These are phyloP conservation scores for Tetragonisca angustula DNA, from an alignment of 2,888 invertebrate species.

Conservation along the genomic window DNA sequence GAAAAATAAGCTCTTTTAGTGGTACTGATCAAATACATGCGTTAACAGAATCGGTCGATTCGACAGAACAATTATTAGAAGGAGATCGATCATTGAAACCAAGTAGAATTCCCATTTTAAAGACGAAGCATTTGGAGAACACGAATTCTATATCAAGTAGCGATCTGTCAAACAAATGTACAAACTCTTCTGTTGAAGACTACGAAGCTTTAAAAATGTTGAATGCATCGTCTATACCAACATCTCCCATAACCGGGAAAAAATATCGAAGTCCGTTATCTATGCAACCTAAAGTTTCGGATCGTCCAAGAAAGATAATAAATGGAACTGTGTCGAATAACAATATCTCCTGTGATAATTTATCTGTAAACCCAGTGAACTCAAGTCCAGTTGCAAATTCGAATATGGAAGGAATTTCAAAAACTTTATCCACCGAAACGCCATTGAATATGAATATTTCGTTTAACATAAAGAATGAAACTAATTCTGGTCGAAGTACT, in stretches of 20 bases:
- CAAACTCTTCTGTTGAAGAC: constrained; percentile 69
- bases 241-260: constrained; percentile 80
- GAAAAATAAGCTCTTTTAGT: constrained; percentile 27
- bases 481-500: constrained; percentile 71
- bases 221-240: constrained; percentile 73
- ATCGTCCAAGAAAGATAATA: constrained; percentile 68
- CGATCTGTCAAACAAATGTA: constrained; percentile 72
- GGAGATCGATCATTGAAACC: constrained; percentile 74
- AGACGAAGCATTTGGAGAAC: constrained; percentile 74
- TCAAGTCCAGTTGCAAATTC: constrained; percentile 46
- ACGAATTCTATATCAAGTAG: constrained; percentile 67
- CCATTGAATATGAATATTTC: constrained; percentile 42
- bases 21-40: constrained; percentile 34
- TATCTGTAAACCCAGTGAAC: constrained; percentile 19
- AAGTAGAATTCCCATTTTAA: constrained; percentile 79
- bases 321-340: constrained; percentile 72
- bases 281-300: constrained; percentile 70
- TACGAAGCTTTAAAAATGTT: constrained; percentile 61
- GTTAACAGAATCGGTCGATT: constrained; percentile 38
- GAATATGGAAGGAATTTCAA: constrained; percentile 34
- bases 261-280: constrained; percentile 80
- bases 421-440: constrained; percentile 18
- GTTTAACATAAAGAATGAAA: constrained; percentile 64
- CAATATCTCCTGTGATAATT: constrained; percentile 59
- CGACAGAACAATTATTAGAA: constrained; percentile 63